Percentiles rank a stretch among this genome's conserved stretches.
Evolutionary conservation across 2,113 vertebrate genomes (phyloP).

Genomic region (Brachyistius frenatus): DNA sequence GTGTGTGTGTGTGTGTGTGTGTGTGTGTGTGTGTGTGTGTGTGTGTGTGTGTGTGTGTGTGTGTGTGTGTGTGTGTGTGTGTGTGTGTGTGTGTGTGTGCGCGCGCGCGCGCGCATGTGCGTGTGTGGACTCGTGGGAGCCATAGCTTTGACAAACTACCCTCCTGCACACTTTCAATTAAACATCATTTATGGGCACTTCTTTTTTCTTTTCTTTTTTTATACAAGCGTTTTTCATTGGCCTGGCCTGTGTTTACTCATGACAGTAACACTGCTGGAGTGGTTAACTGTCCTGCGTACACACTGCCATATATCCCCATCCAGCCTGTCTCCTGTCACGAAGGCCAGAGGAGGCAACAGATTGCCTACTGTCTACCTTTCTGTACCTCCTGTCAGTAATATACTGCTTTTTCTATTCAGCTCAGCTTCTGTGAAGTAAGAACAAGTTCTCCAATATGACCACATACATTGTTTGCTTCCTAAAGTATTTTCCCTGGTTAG

Average conservation of each 20-base stretch:
- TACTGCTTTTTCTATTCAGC: constrained; percentile 17
- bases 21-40: constrained; percentile 19
- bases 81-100: constrained; percentile 3
- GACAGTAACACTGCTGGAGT: constrained; percentile 67
- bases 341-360: constrained; percentile 28
- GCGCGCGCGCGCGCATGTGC: neutral
- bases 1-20: constrained; percentile 14
- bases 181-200: constrained; percentile 77
- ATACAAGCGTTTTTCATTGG: constrained; percentile 78
- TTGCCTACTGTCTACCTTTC: constrained; percentile 40
- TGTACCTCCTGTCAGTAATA: constrained; percentile 51
- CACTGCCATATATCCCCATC: constrained; percentile 67
- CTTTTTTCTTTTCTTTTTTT: constrained; percentile 49
- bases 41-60: constrained; percentile 17
- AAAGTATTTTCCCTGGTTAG: too few species aligned
- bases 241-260: constrained; percentile 68
- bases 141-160: constrained; percentile 59
- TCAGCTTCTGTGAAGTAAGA: constrained; percentile 7
- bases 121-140: constrained; percentile 53
- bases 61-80: neutral
- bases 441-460: neutral
- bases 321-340: constrained; percentile 50
- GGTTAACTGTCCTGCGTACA: constrained; percentile 51
- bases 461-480: too few species aligned
- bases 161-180: constrained; percentile 81